A percentile compares a stretch with the other conserved stretches of the same genome.
Evolutionary conservation across 2,113 vertebrate genomes (phyloP).

Genomic region (Malaclemys terrapin): DNA sequence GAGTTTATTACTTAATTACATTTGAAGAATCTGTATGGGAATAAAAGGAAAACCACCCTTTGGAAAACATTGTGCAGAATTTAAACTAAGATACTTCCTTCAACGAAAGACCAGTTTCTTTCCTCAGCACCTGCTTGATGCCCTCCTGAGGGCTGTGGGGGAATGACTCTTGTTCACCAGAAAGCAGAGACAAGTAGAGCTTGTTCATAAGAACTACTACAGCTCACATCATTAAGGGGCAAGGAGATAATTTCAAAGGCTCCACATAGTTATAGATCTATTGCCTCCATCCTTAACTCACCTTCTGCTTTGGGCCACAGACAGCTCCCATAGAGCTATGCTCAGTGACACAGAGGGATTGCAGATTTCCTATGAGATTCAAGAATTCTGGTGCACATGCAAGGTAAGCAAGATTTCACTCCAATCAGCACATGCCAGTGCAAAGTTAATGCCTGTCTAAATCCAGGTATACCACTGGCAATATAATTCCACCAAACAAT

Average conservation of each 20-base stretch:
- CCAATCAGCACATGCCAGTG: background rate
- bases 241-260: background rate
- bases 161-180: background rate
- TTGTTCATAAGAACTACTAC: background rate
- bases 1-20: background rate
- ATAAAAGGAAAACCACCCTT: background rate
- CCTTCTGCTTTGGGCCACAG: background rate
- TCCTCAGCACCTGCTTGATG: background rate
- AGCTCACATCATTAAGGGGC: background rate
- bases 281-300: background rate
- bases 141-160: background rate
- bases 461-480: background rate
- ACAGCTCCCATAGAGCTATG: background rate
- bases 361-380: background rate
- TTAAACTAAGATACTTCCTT: background rate
- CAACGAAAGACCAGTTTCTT: background rate
- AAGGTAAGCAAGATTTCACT: background rate
- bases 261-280: background rate
- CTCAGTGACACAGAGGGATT: accelerated
- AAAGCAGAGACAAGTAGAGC: background rate
- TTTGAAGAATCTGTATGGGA: background rate
- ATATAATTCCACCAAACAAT: background rate
- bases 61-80: background rate
- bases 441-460: background rate
- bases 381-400: accelerated